These are phyloP conservation scores for Eupeodes corollae DNA, from an alignment of 1,140 invertebrate species.

Conservation along the genomic window DNA sequence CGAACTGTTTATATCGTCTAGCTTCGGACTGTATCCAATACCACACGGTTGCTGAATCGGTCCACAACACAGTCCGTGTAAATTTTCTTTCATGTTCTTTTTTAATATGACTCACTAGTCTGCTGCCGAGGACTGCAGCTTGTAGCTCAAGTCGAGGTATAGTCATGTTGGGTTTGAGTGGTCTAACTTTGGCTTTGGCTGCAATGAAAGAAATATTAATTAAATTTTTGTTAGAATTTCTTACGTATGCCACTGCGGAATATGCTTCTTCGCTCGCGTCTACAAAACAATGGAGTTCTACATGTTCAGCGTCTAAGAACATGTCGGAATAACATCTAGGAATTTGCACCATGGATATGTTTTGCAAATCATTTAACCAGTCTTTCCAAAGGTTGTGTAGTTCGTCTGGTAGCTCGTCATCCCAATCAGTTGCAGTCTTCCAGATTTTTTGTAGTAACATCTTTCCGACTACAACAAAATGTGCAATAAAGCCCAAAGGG, in stretches of 20 bases:
- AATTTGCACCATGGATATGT: background rate
- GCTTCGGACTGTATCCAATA: constrained; percentile 17
- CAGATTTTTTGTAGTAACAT: constrained; percentile 36
- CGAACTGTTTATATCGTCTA: constrained; percentile 9
- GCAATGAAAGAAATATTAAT: background rate
- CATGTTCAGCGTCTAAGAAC: background rate
- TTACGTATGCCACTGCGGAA: background rate
- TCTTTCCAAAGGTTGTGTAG: constrained; percentile 8
- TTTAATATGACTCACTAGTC: background rate
- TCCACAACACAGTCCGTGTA: constrained; percentile 7
- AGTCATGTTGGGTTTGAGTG: background rate
- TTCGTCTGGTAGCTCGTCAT: constrained; percentile 14
- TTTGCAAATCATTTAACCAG: constrained; percentile 9
- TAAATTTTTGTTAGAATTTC: background rate
- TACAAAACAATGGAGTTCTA: constrained; percentile 1
- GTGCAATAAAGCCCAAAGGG: constrained; percentile 28
- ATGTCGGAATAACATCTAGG: background rate
- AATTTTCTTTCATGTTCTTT: background rate
- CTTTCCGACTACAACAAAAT: constrained; percentile 28
- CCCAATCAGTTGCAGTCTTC: constrained; percentile 27
- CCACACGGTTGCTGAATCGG: constrained; percentile 13
- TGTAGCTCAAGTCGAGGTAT: constrained; percentile 4
- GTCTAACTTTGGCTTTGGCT: constrained; percentile 1
- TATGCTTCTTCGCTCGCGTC: too few relatives aligned
- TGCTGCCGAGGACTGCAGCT: constrained; percentile 2